Evolutionary conservation across 2,797 vertebrate species (phyloP).

Genomic region (Botia almorhae): DNA sequence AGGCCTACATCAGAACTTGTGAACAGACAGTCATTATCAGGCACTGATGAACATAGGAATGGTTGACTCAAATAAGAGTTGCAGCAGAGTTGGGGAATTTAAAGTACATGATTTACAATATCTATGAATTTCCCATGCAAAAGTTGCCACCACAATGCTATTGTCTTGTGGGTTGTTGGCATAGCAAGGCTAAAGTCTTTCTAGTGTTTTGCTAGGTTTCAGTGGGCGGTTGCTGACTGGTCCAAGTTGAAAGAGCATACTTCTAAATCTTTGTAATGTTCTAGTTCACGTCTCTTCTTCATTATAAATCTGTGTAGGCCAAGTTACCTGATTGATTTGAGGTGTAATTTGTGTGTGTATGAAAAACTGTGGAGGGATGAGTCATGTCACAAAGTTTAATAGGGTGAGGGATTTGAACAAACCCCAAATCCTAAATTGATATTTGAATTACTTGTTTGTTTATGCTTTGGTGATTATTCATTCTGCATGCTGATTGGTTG

Average conservation of each 20-base stretch:
- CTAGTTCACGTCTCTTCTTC: neutral
- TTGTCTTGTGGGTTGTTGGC: neutral
- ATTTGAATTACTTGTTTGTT: neutral
- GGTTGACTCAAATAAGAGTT: neutral
- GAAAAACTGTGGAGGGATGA: no score
- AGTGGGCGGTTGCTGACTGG: neutral
- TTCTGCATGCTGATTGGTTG: no score
- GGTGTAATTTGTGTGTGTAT: no score
- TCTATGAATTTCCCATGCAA: neutral
- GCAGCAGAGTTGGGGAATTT: neutral
- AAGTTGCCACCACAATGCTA: neutral
- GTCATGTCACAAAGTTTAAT: no score
- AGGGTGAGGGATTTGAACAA: no score
- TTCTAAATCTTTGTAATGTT: neutral
- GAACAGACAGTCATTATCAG: neutral
- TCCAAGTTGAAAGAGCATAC: neutral
- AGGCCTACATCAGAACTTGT: slow-evolving; percentile 10
- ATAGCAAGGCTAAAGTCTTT: neutral
- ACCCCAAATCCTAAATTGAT: neutral
- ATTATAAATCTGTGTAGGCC: neutral
- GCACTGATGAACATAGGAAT: neutral
- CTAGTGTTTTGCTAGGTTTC: neutral
- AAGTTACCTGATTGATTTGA: no score
- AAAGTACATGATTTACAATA: neutral
- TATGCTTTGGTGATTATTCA: neutral